Conservation (phyloP, 2,797 vertebrate genomes). For the Oreochromis grahami region DNA sequence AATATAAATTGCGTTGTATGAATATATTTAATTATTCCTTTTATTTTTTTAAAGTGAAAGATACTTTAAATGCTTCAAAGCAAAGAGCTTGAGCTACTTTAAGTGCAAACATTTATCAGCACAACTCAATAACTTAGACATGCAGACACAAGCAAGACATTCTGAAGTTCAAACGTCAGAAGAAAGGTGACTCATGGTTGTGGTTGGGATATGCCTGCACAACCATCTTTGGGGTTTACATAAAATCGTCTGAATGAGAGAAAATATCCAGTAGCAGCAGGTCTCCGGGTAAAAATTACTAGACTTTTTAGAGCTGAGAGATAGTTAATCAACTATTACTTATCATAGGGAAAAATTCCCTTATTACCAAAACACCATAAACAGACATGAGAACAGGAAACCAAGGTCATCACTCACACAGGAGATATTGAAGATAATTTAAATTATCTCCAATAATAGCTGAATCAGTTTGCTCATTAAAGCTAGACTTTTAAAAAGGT, state of each 20-base stretch:
- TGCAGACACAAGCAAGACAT: background rate
- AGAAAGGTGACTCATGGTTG: background rate
- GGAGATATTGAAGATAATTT: background rate
- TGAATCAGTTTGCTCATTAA: background rate
- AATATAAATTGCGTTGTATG: background rate
- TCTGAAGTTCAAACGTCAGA: background rate
- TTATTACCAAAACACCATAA: background rate
- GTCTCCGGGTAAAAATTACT: fast-evolving
- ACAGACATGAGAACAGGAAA: background rate
- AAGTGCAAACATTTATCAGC: background rate
- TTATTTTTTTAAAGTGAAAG: background rate
- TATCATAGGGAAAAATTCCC: fast-evolving
- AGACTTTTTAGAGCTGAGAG: background rate
- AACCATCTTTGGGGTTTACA: background rate
- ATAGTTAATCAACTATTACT: background rate
- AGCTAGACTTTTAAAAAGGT: background rate
- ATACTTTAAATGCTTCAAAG: background rate
- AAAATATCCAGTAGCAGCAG: background rate
- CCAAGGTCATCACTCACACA: fast-evolving
- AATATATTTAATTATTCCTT: background rate
- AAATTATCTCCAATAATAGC: background rate
- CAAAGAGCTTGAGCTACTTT: background rate
- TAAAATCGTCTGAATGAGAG: background rate
- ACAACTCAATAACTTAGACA: background rate
- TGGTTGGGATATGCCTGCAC: background rate